Conservation (phyloP, 2,797 vertebrate genomes). For the Centropyge bicolor region DNA sequence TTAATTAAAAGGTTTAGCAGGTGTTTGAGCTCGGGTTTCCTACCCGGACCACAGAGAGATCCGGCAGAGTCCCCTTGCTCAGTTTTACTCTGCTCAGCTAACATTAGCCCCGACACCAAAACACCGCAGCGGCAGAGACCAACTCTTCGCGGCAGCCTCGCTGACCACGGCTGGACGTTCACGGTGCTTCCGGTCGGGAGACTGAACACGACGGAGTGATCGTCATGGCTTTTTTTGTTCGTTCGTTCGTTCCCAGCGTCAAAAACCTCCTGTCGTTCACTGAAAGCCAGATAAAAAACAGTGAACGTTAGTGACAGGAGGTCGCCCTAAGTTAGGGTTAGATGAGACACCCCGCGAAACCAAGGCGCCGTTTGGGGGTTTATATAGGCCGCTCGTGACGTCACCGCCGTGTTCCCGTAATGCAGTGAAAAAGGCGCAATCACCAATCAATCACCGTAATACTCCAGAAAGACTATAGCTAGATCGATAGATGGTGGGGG, state of each 20-base stretch:
- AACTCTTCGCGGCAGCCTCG: constrained; percentile 83
- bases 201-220: constrained; percentile 73
- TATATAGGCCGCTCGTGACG: constrained; percentile 70
- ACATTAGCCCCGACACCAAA: constrained; percentile 24
- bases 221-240: constrained; percentile 71
- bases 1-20: rapidly evolving
- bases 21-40: constrained; percentile 75
- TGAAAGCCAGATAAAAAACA: constrained; percentile 81
- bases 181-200: constrained; percentile 55
- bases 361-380: rapidly evolving
- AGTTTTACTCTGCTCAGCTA: constrained; percentile 77
- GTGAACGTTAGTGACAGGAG: constrained; percentile 60
- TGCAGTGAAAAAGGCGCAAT: not conserved
- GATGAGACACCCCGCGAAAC: constrained; percentile 55
- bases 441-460: constrained; percentile 10
- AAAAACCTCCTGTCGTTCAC: constrained; percentile 66
- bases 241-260: not conserved
- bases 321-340: constrained; percentile 70
- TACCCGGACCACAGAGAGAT: constrained; percentile 36
- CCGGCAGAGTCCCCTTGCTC: constrained; percentile 65
- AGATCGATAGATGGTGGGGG: no score
- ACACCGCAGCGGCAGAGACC: constrained; percentile 76
- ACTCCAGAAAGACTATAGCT: not conserved
- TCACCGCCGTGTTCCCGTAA: constrained; percentile 45
- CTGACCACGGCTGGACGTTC: constrained; percentile 70